Conservation (phyloP, 2,797 vertebrate species). For the Diceros bicornis region DNA sequence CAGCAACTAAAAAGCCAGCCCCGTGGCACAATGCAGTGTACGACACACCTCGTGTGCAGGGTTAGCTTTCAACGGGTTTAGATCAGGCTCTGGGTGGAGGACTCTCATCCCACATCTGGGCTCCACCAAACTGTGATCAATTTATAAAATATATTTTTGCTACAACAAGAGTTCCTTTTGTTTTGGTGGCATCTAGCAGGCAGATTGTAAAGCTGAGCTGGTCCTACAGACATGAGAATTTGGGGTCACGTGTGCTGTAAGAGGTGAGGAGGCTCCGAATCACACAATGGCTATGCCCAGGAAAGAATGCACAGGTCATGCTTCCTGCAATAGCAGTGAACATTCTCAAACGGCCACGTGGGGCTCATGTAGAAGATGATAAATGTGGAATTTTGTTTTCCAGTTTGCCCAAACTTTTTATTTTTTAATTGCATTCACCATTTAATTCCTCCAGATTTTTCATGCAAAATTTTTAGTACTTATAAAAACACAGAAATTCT, state of each 20-base stretch:
- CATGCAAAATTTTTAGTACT: background rate
- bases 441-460: background rate
- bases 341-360: no score
- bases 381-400: background rate
- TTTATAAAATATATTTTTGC: background rate
- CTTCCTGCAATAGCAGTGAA: background rate
- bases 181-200: background rate
- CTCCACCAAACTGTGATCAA: background rate
- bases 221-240: background rate
- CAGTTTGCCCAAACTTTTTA: background rate
- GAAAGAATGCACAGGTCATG: no score
- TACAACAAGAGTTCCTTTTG: background rate
- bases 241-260: background rate
- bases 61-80: background rate
- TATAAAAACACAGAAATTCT: background rate
- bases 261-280: background rate
- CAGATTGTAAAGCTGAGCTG: background rate
- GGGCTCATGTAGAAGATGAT: background rate
- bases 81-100: background rate
- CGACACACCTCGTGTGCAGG: rapidly evolving
- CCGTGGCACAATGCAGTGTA: background rate
- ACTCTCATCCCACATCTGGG: background rate
- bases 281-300: background rate
- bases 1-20: background rate
- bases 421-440: background rate